Evolutionary conservation across 2,888 invertebrate species (phyloP).

Genomic region (Standfussiana lucernea): DNA sequence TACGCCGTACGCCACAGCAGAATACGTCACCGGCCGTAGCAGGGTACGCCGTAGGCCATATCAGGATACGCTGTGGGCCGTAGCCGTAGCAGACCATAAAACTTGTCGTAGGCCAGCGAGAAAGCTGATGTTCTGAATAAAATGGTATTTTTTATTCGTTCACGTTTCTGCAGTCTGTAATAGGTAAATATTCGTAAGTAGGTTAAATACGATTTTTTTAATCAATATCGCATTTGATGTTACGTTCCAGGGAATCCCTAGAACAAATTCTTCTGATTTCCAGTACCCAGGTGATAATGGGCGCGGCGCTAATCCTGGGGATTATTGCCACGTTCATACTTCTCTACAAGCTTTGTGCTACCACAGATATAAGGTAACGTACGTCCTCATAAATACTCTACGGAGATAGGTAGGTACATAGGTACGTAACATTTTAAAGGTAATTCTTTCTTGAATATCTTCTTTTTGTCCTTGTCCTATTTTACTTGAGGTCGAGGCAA

Average conservation of each 20-base stretch:
- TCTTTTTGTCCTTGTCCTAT: no score
- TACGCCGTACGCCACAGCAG: not conserved
- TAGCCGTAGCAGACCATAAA: not conserved
- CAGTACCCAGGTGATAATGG: conserved; percentile 88
- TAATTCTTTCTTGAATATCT: not conserved
- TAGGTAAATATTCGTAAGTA: conserved; percentile 4
- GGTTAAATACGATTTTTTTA: conserved; percentile 12
- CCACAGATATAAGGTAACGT: conserved; percentile 80
- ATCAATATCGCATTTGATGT: conserved; percentile 36
- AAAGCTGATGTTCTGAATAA: not conserved
- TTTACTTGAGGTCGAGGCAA: not conserved
- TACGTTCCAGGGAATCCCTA: conserved; percentile 81
- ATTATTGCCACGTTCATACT: conserved; percentile 86
- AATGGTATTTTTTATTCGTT: not conserved
- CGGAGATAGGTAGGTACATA: not conserved
- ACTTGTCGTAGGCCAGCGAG: not conserved
- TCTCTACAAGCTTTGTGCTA: conserved; percentile 85
- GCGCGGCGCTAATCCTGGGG: conserved; percentile 84
- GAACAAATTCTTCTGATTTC: conserved; percentile 86
- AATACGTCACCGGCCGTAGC: not conserved
- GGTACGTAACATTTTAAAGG: not conserved
- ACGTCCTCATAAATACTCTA: not conserved
- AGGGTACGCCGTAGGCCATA: not conserved
- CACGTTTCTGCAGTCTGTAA: not conserved
- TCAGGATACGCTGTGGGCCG: not conserved